These are phyloP conservation scores for Odocoileus virginianus DNA, from an alignment of 2,113 vertebrate species.

Conservation along the genomic window DNA sequence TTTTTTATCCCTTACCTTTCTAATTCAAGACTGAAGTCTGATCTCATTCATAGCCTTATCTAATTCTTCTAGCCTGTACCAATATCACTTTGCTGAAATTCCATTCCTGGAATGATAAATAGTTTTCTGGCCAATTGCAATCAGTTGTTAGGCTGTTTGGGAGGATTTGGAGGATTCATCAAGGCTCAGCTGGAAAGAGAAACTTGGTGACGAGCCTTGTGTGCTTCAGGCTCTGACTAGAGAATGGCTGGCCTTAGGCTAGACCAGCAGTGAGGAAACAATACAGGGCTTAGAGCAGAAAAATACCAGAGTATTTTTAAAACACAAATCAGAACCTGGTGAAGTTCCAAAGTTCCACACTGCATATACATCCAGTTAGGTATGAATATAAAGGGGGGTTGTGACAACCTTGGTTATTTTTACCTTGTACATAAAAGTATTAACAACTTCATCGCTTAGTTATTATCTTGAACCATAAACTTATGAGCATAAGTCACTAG, in stretches of 20 bases:
- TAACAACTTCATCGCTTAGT: neutral
- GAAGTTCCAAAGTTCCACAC: neutral
- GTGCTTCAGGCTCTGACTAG: neutral
- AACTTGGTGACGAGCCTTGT: neutral
- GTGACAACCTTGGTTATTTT: neutral
- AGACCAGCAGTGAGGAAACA: neutral
- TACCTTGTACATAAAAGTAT: neutral
- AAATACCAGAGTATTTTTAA: neutral
- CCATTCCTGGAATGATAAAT: neutral
- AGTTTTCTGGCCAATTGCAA: neutral
- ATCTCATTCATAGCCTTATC: neutral
- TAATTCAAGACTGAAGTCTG: neutral
- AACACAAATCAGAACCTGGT: neutral
- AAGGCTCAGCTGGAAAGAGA: neutral
- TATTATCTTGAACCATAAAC: neutral
- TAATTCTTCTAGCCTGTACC: neutral
- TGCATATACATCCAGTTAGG: neutral
- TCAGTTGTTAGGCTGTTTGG: neutral
- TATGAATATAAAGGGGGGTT: neutral
- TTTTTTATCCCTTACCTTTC: neutral
- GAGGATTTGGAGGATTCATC: neutral
- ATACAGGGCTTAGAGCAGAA: neutral
- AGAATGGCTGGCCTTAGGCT: neutral
- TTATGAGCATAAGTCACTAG: neutral
- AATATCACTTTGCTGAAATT: neutral